Evolutionary conservation across 2,113 vertebrate species (phyloP), one percentile per base, ranked within the genome.

Genomic region (Mixornis gularis): DNA sequence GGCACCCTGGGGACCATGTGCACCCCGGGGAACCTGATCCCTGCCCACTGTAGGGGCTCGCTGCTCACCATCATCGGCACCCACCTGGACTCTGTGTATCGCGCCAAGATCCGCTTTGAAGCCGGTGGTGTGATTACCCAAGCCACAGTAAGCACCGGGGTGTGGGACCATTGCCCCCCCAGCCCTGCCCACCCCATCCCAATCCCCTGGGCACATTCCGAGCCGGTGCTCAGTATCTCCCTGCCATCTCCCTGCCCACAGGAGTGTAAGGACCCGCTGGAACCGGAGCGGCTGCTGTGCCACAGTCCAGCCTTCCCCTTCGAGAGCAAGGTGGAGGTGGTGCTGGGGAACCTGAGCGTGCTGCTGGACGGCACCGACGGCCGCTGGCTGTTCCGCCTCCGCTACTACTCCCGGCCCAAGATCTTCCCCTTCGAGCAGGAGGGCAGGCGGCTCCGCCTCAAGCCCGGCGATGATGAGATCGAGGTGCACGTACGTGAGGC

Each of bases 61-160:
- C 96, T 94, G 12, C 96, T 99, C 86, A 98, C 98, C 38, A 96
- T 99, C 69, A 92, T 78, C 10, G 99, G 99, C 58, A 95, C 96
- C 73, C 98, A 99, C 95, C 97, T 99, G 96, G 98, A 99, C 91
- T 99, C 99, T 0, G 98, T 98, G 7, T 98, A 98, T 91, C 97
- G 95, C 1, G 38, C 87, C 71, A 95, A 87, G 79, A 53, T 97
- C 59, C 85, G 13, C 63, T 96, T 97, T 3, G 93, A 94, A 51
- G 62, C 84, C 36, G 12, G 10, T 0, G 9, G 56, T 0, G 15
- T 53, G 34, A 52, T 10, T 10, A 96, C 93, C 0, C 4, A 74
- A 51, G 43, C 79, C 46, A 24, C 30, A 1, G 96, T 97, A 90
- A 93, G 96, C 22, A 11, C 26, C 1, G 0, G 32, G 34, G 5